These are phyloP conservation scores for Takifugu ocellatus DNA, from an alignment of 2,797 vertebrate species.

Conservation along the genomic window DNA sequence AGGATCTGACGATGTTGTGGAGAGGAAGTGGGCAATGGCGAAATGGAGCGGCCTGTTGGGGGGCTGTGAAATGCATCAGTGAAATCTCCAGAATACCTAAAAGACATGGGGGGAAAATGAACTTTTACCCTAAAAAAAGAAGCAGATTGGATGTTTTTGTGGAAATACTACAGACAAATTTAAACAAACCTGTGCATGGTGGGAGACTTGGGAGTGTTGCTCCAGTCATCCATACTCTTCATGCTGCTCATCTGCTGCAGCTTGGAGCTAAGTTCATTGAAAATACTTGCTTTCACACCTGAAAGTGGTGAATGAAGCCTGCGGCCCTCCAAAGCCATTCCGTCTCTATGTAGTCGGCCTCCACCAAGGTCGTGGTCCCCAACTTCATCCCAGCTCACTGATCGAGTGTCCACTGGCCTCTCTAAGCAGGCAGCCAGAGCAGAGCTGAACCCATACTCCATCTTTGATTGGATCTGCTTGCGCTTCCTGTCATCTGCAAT, in stretches of 20 bases:
- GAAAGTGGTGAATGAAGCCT: slow-evolving; percentile 79
- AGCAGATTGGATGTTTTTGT: no score
- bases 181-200: slow-evolving; percentile 72
- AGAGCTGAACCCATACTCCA: slow-evolving; percentile 64
- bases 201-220: slow-evolving; percentile 66
- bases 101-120: slow-evolving; percentile 41
- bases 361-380: slow-evolving; percentile 47
- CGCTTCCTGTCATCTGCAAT: slow-evolving; percentile 47
- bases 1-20: slow-evolving; percentile 71
- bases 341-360: slow-evolving; percentile 45
- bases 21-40: slow-evolving; percentile 71
- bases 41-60: slow-evolving; percentile 70
- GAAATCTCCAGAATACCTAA: slow-evolving; percentile 73
- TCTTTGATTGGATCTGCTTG: slow-evolving; percentile 52
- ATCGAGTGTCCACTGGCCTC: slow-evolving; percentile 59
- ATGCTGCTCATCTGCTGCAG: slow-evolving; percentile 86
- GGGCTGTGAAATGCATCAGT: slow-evolving; percentile 68
- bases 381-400: slow-evolving; percentile 55
- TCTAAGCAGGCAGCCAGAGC: slow-evolving; percentile 68
- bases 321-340: slow-evolving; percentile 66
- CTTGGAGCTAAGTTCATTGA: slow-evolving; percentile 90
- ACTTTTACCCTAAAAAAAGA: slow-evolving; percentile 3
- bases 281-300: slow-evolving; percentile 89
- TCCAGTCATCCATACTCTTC: slow-evolving; percentile 78
- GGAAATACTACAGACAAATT: background rate